These are phyloP conservation scores for Mohoua ochrocephala DNA, from an alignment of 2,113 vertebrate genomes.

Conservation along the genomic window DNA sequence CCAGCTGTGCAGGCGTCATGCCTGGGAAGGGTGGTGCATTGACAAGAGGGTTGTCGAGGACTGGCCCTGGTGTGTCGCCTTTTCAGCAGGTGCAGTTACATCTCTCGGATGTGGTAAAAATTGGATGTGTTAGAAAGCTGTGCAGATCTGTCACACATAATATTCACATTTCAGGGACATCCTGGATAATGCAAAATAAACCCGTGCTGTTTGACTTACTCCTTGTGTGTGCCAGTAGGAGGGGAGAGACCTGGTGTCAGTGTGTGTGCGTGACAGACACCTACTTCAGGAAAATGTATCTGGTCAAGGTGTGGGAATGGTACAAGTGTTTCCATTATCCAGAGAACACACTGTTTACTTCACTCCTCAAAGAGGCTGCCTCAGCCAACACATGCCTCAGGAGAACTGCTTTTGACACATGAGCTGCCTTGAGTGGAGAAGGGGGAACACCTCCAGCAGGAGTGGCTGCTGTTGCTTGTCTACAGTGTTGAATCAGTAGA, in stretches of 20 bases:
- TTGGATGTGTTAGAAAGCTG: neutral
- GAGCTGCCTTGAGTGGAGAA: neutral
- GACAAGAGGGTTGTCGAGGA: neutral
- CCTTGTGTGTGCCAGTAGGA: neutral
- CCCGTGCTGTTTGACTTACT: neutral
- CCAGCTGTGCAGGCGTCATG: neutral
- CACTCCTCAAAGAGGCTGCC: neutral
- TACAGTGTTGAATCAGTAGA: neutral
- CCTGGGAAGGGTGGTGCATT: neutral
- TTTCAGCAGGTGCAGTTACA: neutral
- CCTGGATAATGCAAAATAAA: neutral
- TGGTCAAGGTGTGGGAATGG: neutral
- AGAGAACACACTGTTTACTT: neutral
- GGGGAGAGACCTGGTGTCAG: neutral
- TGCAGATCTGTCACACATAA: neutral
- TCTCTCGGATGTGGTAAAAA: neutral
- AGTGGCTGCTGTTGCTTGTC: neutral
- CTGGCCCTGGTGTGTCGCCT: neutral
- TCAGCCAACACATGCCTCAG: neutral
- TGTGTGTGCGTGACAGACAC: neutral
- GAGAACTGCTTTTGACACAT: neutral
- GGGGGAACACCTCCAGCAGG: neutral
- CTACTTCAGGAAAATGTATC: neutral
- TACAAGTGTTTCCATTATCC: neutral
- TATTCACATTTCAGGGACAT: neutral